A percentile compares a stretch with the other conserved stretches of the same genome.
phyloP scores from a whole-genome alignment of 2,888 invertebrate genomes.

The Zootermopsis nevadensis region DNA sequence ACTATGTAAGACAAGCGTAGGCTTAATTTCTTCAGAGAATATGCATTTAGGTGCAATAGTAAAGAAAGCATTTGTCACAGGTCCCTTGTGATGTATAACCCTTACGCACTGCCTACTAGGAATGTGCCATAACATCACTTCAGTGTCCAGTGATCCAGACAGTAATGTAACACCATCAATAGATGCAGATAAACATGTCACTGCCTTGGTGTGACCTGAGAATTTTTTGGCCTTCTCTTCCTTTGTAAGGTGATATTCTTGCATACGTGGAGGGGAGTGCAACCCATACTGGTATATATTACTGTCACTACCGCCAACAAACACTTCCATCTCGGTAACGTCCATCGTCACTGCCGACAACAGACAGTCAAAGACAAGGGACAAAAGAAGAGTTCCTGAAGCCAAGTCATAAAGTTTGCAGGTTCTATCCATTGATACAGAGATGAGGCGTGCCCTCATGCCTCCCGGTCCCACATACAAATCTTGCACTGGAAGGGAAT shows the following conservation, averaged over 20 bases:
- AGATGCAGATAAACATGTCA: slow-evolving; percentile 80
- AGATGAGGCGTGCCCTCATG: slow-evolving; percentile 75
- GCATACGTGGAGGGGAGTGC: slow-evolving; percentile 73
- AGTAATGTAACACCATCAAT: slow-evolving; percentile 76
- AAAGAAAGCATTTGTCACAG: slow-evolving; percentile 78
- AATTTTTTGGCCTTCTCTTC: slow-evolving; percentile 67
- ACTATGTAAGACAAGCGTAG: slow-evolving; percentile 60
- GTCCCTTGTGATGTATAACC: slow-evolving; percentile 78
- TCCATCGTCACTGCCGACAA: slow-evolving; percentile 78
- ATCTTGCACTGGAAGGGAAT: slow-evolving; percentile 83
- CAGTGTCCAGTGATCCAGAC: slow-evolving; percentile 81
- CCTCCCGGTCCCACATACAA: slow-evolving; percentile 79
- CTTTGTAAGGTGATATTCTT: slow-evolving; percentile 74
- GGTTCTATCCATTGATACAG: slow-evolving; percentile 85
- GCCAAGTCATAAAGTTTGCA: slow-evolving; percentile 83
- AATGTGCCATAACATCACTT: slow-evolving; percentile 85
- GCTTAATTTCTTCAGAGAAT: slow-evolving; percentile 56
- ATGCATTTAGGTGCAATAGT: slow-evolving; percentile 66
- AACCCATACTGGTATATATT: slow-evolving; percentile 76
- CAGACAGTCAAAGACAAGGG: slow-evolving; percentile 77
- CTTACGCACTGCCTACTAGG: slow-evolving; percentile 78
- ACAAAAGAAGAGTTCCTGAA: slow-evolving; percentile 76
- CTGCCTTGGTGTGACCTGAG: slow-evolving; percentile 74
- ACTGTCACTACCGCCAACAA: slow-evolving; percentile 80
- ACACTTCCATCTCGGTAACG: slow-evolving; percentile 75